Conservation (phyloP, 2,113 vertebrate genomes). For the Otus sunia region DNA sequence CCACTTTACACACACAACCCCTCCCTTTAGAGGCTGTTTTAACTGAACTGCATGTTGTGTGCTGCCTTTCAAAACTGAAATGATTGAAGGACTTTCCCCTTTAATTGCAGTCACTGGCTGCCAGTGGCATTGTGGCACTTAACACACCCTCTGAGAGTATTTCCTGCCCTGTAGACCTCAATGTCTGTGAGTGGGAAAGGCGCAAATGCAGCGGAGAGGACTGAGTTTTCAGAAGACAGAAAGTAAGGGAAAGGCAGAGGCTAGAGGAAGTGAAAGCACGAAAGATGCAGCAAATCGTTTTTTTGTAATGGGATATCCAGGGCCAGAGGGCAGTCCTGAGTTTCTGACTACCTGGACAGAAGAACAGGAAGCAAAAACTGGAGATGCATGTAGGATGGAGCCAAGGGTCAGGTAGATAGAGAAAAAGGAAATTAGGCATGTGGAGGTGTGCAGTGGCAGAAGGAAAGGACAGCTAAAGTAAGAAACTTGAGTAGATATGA, state of each 20-base stretch:
- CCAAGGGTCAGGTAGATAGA: not conserved
- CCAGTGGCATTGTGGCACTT: not conserved
- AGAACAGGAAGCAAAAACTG: not conserved
- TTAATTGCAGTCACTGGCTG: not conserved
- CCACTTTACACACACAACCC: not conserved
- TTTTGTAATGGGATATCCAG: not conserved
- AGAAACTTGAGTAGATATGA: not conserved
- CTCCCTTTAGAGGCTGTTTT: not conserved
- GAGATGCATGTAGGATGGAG: not conserved
- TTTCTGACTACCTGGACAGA: not conserved
- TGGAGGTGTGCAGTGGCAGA: not conserved
- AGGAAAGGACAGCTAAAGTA: not conserved
- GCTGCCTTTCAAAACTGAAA: not conserved
- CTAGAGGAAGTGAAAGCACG: not conserved
- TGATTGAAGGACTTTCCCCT: not conserved
- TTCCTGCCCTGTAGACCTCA: not conserved
- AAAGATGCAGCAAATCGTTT: not conserved
- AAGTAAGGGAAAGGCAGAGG: not conserved
- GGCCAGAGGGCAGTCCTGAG: not conserved
- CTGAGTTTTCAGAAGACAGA: not conserved
- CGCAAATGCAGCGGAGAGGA: not conserved
- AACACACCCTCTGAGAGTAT: not conserved
- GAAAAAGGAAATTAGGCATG: not conserved
- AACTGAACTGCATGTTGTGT: not conserved
- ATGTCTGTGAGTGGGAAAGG: not conserved